A percentile compares a stretch with the other conserved stretches of the same genome.
These are phyloP conservation scores for Drosophila pseudotalamancana DNA, from an alignment of 2,888 invertebrate species.

Conservation along the genomic window DNA sequence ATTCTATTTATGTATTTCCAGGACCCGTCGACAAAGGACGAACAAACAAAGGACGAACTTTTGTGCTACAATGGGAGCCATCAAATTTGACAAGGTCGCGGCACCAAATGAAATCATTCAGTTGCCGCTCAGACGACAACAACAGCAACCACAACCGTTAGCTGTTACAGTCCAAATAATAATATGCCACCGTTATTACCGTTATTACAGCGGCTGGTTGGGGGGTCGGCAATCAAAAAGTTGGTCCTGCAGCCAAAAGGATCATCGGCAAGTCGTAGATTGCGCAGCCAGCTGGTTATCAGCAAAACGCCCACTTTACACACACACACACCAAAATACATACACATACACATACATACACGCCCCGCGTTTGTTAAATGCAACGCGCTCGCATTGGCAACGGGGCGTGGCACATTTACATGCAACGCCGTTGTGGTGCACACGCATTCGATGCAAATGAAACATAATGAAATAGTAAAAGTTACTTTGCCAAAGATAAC, in stretches of 20 bases:
- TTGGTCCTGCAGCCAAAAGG: slow-evolving; percentile 39
- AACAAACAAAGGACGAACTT: slow-evolving; percentile 31
- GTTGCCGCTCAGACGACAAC: slow-evolving; percentile 16
- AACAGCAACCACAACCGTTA: slow-evolving; percentile 11
- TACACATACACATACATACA: not conserved
- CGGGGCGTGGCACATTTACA: slow-evolving; percentile 63
- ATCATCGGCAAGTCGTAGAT: slow-evolving; percentile 44
- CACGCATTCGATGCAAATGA: slow-evolving; percentile 77
- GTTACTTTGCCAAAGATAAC: slow-evolving; percentile 74
- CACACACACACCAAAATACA: not conserved
- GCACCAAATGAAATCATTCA: slow-evolving; percentile 29
- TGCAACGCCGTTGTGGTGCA: slow-evolving; percentile 54
- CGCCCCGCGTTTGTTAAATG: slow-evolving; percentile 22
- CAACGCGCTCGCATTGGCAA: not conserved
- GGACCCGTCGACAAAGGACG: not conserved
- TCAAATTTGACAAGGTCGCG: slow-evolving; percentile 52
- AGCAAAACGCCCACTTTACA: slow-evolving; percentile 16
- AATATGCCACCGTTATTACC: slow-evolving; percentile 20
- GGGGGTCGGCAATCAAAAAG: slow-evolving; percentile 54
- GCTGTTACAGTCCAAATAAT: slow-evolving; percentile 32
- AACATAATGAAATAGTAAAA: slow-evolving; percentile 79
- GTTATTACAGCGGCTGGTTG: too few species aligned
- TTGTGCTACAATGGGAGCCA: slow-evolving; percentile 15
- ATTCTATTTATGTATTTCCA: slow-evolving; percentile 54
- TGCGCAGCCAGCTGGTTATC: slow-evolving; percentile 28